Conservation (phyloP, 2,797 vertebrate genomes). For the Tarsius wallacei region DNA sequence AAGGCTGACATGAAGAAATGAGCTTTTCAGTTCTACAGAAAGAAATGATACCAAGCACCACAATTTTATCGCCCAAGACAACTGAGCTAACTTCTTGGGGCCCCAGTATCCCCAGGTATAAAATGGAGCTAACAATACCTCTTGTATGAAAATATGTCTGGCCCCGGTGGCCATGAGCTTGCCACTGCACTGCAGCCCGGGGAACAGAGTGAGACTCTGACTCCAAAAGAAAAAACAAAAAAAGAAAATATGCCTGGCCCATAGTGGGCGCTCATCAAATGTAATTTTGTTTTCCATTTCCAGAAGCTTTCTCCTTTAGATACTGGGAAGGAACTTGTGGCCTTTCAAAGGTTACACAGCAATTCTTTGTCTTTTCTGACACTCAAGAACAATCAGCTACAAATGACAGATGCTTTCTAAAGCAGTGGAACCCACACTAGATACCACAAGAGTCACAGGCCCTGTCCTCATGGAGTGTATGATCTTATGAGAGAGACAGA, state of each 20-base stretch:
- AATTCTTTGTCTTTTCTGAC: background rate
- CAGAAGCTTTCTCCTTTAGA: background rate
- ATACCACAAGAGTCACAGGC: background rate
- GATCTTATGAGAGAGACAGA: fast-evolving
- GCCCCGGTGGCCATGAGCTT: too few species aligned
- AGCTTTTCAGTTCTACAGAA: background rate
- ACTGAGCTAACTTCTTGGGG: background rate
- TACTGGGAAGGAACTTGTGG: background rate
- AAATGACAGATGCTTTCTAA: background rate
- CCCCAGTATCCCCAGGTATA: fast-evolving
- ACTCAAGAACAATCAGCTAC: background rate
- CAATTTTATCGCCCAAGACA: too few species aligned
- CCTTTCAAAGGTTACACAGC: background rate
- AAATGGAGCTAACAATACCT: fast-evolving
- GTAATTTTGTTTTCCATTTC: background rate
- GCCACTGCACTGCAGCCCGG: too few species aligned
- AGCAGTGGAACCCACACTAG: too few species aligned
- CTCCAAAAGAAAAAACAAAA: too few species aligned
- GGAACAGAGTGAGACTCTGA: too few species aligned
- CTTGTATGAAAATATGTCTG: too few species aligned
- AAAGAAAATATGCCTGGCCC: background rate
- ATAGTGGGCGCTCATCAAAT: background rate
- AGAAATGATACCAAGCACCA: background rate
- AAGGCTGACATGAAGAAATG: background rate
- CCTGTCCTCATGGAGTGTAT: fast-evolving